Percentiles rank a stretch among this genome's conserved stretches.
Conservation (phyloP, 2,113 vertebrate genomes). For the Azemiops feae region DNA sequence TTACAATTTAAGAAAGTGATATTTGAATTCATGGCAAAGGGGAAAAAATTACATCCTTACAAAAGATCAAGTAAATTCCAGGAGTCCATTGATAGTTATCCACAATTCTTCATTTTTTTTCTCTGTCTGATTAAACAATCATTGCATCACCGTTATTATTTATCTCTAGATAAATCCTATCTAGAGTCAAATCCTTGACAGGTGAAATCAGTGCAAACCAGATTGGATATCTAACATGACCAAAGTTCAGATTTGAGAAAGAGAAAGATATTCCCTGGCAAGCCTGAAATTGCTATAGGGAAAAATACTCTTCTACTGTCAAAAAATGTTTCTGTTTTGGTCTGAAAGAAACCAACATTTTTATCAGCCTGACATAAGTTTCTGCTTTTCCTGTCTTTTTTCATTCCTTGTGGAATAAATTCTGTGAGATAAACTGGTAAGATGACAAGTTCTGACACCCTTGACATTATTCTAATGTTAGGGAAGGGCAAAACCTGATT, state of each 20-base stretch:
- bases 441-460: slow-evolving; percentile 38
- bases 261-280: background rate
- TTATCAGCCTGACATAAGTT: slow-evolving; percentile 28
- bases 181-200: background rate
- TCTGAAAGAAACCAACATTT: slow-evolving; percentile 20
- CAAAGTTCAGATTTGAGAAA: background rate
- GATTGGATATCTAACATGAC: background rate
- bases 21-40: background rate
- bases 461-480: slow-evolving; percentile 41
- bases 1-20: background rate
- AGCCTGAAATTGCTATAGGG: slow-evolving; percentile 21
- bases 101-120: background rate
- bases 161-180: background rate
- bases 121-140: background rate
- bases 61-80: background rate
- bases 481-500: slow-evolving; percentile 43
- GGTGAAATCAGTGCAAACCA: background rate
- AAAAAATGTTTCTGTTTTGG: slow-evolving; percentile 22
- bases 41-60: background rate
- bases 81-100: background rate
- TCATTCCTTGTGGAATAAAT: slow-evolving; percentile 35
- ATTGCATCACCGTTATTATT: background rate
- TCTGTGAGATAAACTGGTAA: slow-evolving; percentile 44
- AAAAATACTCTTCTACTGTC: slow-evolving; percentile 33
- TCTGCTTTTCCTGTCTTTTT: slow-evolving; percentile 25